A percentile compares a stretch with the other conserved stretches of the same genome.
phyloP scores from a whole-genome alignment of 1,140 invertebrate species.

The Aradophagus sp. region DNA sequence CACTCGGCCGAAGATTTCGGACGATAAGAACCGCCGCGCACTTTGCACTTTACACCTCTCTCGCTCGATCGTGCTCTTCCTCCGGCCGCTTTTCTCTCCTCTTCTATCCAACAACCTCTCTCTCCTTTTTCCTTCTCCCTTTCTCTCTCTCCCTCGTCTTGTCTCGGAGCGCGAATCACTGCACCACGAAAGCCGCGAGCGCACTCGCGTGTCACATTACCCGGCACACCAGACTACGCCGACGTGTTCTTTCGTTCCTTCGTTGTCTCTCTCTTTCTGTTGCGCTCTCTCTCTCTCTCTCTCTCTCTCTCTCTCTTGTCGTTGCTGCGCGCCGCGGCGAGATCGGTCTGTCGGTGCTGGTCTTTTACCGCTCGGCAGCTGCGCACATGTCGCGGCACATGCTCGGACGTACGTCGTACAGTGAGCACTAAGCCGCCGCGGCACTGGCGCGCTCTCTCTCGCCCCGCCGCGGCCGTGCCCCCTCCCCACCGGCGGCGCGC shows the following conservation, averaged over 20 bases:
- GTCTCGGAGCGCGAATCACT: constrained; percentile 23
- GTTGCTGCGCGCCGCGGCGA: constrained; percentile 32
- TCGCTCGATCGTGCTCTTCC: too few relatives aligned
- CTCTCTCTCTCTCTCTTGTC: constrained; percentile 29
- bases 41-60: constrained; percentile 41
- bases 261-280: constrained; percentile 28
- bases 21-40: neutral
- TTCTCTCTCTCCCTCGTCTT: neutral
- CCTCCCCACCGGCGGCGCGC: constrained; percentile 16
- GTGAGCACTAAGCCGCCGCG: constrained; percentile 56
- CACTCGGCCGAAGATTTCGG: neutral
- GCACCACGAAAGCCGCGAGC: constrained; percentile 8
- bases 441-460: constrained; percentile 37
- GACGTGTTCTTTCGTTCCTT: constrained; percentile 30
- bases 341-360: constrained; percentile 35
- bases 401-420: constrained; percentile 65
- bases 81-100: too few relatives aligned
- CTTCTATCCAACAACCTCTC: too few relatives aligned
- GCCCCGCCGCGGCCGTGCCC: neutral
- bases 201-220: constrained; percentile 44
- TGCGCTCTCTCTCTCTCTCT: constrained; percentile 33
- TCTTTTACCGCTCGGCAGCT: constrained; percentile 62
- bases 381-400: constrained; percentile 70
- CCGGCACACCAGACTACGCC: constrained; percentile 21
- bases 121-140: neutral